Base-by-base conservation (phyloP, 2,113 vertebrate species). In the Anarrhichthys ocellatus region DNA sequence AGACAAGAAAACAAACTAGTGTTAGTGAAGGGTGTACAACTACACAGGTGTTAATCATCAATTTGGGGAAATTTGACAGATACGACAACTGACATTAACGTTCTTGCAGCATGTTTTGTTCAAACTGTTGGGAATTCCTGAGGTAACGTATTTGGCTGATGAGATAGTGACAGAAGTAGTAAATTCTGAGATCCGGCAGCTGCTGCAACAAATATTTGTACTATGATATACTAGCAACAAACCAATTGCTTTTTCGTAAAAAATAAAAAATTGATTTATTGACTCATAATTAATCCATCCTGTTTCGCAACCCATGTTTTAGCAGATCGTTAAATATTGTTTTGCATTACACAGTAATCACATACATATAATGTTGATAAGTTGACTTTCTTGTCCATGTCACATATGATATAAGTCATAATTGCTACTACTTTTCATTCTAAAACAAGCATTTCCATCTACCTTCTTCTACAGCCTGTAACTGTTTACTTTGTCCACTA, bases 401-500 rank as follows among this genome's bases (percentile, higher is more conserved):
- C 20, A 65, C 58, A 54, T 40, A n/a, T 66, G 9, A 76, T 1
- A 63, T 22, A 17, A 36, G 15, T 38, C 14, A 54, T 11, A 5
- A 69, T 68, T 64, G 17, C 34, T 54, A 0, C 7, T 40, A 38
- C 18, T 36, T 27, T 32, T 20, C 1, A 48, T 65, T 73, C 9
- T 42, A 27, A 58, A 61, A 52, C 3, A 38, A 67, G n/a, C 1
- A 46, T 46, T 7, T 22, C 1, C 15, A 64, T 38, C 5, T n/a
- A 38, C 20, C 9, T 10, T 18, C 24, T 27, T 11, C 9, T 68
- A 36, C 20, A 54, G 68, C n/a, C 9, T 22, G 83, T 75, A 82
- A 75, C 58, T 70, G 8, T 14, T 69, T 6, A 52, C 2, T 74
- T 56, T 24, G 40, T 52, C 85, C 92, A 92, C 86, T 86, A 90